phyloP scores from a whole-genome alignment of 2,113 vertebrate species.

The Sceloporus undulatus region DNA sequence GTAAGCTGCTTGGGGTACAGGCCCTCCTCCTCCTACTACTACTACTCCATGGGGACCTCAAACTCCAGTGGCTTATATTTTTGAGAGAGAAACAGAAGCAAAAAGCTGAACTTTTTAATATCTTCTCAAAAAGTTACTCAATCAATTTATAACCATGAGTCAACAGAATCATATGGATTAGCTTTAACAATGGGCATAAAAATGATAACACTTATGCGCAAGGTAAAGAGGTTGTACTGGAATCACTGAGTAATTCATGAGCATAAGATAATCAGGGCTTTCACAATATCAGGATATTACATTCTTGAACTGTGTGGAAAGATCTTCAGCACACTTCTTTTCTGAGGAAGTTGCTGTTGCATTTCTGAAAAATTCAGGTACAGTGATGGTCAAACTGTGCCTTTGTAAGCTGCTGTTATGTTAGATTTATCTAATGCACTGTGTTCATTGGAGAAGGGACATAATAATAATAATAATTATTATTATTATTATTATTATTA shows the following conservation, averaged over 20 bases:
- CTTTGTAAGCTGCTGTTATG: neutral
- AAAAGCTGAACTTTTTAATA: conserved; percentile 41
- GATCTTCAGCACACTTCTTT: neutral
- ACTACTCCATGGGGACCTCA: conserved; percentile 41
- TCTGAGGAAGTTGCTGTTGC: neutral
- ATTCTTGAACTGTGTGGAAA: neutral
- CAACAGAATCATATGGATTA: neutral
- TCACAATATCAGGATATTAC: neutral
- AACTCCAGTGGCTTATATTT: conserved; percentile 62
- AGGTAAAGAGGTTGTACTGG: neutral
- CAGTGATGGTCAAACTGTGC: neutral
- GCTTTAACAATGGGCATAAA: neutral
- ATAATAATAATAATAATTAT: too few species aligned
- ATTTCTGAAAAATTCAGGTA: neutral
- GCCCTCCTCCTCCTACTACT: neutral
- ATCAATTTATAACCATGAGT: conserved; percentile 31
- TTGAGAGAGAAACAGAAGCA: conserved; percentile 60
- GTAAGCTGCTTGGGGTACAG: neutral
- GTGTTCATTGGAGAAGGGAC: neutral
- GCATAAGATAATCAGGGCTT: neutral
- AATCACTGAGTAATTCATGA: neutral
- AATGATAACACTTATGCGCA: neutral
- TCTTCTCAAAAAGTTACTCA: conserved; percentile 57
- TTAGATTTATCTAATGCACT: neutral
- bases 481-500: too few species aligned